Evolutionary conservation across 2,888 invertebrate species (phyloP).

Genomic region (Clanis bilineata): DNA sequence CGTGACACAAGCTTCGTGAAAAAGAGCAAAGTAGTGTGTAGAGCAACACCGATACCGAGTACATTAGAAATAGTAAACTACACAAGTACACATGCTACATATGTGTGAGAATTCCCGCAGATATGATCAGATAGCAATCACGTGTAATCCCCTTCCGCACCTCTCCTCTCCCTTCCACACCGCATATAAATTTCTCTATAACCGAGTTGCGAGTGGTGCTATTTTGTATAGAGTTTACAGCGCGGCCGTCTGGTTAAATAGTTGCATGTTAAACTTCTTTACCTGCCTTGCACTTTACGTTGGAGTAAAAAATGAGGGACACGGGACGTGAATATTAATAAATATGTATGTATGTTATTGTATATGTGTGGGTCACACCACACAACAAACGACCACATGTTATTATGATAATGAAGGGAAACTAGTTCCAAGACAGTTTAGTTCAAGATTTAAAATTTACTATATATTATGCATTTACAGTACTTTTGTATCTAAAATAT

Average conservation of each 20-base stretch:
- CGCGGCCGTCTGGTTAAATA: not conserved
- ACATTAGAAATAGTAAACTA: no score
- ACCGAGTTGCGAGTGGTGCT: not conserved
- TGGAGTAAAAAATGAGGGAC: not conserved
- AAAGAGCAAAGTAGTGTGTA: no score
- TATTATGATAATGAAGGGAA: not conserved
- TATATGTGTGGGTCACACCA: not conserved
- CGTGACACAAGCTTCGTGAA: no score
- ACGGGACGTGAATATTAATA: not conserved
- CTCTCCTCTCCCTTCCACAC: not conserved
- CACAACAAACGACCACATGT: not conserved
- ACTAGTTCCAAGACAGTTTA: not conserved
- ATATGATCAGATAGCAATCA: not conserved
- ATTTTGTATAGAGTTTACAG: not conserved
- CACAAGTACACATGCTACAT: no score
- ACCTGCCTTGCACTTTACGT: not conserved
- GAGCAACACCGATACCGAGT: no score
- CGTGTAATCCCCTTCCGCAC: not conserved
- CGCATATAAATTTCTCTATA: constrained; percentile 5
- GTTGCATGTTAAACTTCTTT: not conserved
- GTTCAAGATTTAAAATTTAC: not conserved
- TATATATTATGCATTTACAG: no score
- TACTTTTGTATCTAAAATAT: no score
- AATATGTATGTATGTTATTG: not conserved
- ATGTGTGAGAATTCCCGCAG: not conserved